A percentile compares a stretch with the other conserved stretches of the same genome.
phyloP scores from a whole-genome alignment of 2,888 invertebrate genomes.

The Drosophila mulleri region DNA sequence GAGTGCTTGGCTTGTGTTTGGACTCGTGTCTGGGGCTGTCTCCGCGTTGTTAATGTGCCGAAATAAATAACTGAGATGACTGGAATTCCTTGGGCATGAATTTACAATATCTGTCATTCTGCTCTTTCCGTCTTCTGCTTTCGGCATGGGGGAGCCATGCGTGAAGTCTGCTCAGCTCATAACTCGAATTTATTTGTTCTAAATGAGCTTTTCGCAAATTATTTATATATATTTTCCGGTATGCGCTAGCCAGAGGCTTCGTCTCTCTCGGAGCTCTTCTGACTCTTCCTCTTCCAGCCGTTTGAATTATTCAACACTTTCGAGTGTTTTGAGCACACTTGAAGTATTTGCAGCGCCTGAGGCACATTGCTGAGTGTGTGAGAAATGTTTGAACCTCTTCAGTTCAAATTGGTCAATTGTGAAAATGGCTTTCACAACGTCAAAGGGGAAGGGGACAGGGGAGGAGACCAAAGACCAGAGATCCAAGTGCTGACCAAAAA shows the following conservation, averaged over 20 bases:
- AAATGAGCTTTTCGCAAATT: conserved; percentile 61
- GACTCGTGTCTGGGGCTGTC: conserved; percentile 10
- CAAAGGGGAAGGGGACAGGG: neutral
- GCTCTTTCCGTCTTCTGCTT: neutral
- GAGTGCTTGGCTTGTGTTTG: conserved; percentile 18
- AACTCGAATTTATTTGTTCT: conserved; percentile 67
- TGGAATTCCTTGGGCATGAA: conserved; percentile 67
- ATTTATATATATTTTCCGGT: conserved; percentile 46
- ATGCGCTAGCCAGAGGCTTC: conserved; percentile 47
- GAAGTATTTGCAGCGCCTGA: conserved; percentile 42
- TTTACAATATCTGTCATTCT: conserved; percentile 7
- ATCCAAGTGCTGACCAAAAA: conserved; percentile 18
- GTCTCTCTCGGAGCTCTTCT: conserved; percentile 8
- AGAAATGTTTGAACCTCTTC: conserved; percentile 52
- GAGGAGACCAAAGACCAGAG: neutral
- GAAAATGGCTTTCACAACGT: conserved; percentile 48
- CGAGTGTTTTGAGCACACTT: conserved; percentile 56
- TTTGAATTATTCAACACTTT: conserved; percentile 59
- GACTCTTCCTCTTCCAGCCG: conserved; percentile 28
- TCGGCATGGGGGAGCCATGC: conserved; percentile 28
- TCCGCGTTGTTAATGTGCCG: conserved; percentile 71
- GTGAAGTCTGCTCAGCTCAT: conserved; percentile 25
- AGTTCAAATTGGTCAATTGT: conserved; percentile 56
- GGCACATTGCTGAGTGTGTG: conserved; percentile 47
- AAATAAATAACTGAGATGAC: conserved; percentile 75